Base-by-base conservation (phyloP, 2,888 invertebrate species). In the Chirona hameri region DNA sequence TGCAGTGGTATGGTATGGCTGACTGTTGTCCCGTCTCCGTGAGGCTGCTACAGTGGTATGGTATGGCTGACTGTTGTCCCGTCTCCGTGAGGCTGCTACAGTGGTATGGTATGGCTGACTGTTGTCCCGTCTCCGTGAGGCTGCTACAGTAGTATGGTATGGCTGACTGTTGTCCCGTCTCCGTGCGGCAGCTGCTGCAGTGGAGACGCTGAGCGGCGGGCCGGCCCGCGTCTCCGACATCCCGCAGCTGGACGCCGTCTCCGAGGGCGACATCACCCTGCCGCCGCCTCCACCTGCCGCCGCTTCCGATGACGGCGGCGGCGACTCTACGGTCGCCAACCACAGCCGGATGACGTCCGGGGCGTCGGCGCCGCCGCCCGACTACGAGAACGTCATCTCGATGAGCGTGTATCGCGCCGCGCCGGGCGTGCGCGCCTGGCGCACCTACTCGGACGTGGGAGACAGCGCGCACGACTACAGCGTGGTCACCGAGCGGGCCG, bases 331-430 rank as follows among this genome's bases (percentile, higher is more conserved):
- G 9, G 18, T 39, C 46, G 76, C 24, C 46, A 76, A 76, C 76
- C 76, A 76, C 76, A 46, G 39, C 46, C 39, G 76, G 24, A 46
- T 76, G 39, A 76, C 76, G 24, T 76, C 84, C 31, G 80, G 84
- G 15, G 82, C 83, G 29, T 84, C 84, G 27, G 83, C 83, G 82
- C 91, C 91, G 10, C 90, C 91, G 81, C 92, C 92, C 86, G 92
- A 92, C 86, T 92, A 92, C 86, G 92, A 92, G 87, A 92, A 92
- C 86, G 90, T 92, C 84, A 91, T 91, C 86, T 91, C 92, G 2
- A 90, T 92, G 10, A 92, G 92, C 85, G 91, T 92, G 82, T 91
- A 92, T 4, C 88, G 92, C 84, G 92, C 91, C 86, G 91, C 91
- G 27, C 91, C 91, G 91, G 92, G 92, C 0, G 88, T 92, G 81